Percentiles rank a stretch among this genome's conserved stretches.
These are phyloP conservation scores for Eupithecia insigniata DNA, from an alignment of 2,888 invertebrate species.

Conservation along the genomic window DNA sequence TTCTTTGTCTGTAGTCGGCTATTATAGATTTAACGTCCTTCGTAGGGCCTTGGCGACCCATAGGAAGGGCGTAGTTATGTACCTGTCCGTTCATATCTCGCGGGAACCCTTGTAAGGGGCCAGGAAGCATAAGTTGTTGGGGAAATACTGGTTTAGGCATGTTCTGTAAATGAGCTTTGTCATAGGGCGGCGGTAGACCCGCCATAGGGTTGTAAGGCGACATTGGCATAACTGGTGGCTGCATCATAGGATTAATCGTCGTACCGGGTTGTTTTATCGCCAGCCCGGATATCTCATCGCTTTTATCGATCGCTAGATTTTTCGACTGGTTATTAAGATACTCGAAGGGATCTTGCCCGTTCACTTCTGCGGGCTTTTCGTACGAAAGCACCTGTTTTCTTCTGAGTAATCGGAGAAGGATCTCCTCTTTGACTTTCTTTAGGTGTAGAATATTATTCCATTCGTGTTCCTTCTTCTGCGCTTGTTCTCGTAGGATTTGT, in stretches of 20 bases:
- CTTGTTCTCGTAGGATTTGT: conserved; percentile 88
- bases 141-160: conserved; percentile 77
- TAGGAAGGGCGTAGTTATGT: conserved; percentile 80
- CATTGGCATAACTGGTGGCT: conserved; percentile 68
- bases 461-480: conserved; percentile 92
- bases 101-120: conserved; percentile 71
- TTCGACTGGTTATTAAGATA: conserved; percentile 72
- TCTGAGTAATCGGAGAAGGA: conserved; percentile 88
- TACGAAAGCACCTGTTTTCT: conserved; percentile 86
- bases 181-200: conserved; percentile 77
- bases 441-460: conserved; percentile 93
- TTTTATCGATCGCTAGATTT: conserved; percentile 77
- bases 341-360: conserved; percentile 75
- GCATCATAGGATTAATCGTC: conserved; percentile 66
- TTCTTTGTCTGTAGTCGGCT: conserved; percentile 90
- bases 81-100: conserved; percentile 84
- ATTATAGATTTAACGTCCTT: conserved; percentile 93
- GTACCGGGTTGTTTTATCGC: conserved; percentile 72
- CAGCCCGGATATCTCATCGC: conserved; percentile 78
- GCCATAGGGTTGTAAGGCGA: conserved; percentile 74
- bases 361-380: conserved; percentile 73
- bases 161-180: conserved; percentile 74
- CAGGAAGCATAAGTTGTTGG: conserved; percentile 75
- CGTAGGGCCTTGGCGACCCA: conserved; percentile 90
- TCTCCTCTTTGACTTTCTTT: conserved; percentile 93